Conservation (phyloP, 30 jellyfish, hydroid and myxozoan species). For the Mastigias papua region DNA sequence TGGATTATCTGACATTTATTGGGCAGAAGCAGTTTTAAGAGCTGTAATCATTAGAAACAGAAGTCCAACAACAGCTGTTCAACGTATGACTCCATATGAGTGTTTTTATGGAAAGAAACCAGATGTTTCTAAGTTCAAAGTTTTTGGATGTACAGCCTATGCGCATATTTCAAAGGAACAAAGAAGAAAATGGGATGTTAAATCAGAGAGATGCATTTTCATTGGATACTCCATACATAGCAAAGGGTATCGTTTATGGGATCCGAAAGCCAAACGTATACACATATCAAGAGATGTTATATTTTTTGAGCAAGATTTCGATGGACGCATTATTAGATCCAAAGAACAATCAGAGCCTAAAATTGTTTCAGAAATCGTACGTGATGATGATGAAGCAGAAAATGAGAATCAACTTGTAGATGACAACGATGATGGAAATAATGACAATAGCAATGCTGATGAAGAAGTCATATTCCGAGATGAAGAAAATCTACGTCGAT, state of each 20-base stretch:
- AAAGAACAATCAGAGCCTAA: background rate
- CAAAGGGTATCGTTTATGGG: too few species aligned
- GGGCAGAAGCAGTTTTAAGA: slow-evolving; percentile 5
- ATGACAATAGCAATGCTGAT: background rate
- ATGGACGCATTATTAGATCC: background rate
- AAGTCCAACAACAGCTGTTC: slow-evolving; percentile 40
- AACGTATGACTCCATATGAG: slow-evolving; percentile 39
- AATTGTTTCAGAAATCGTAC: background rate
- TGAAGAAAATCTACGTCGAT: background rate
- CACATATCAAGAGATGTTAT: too few species aligned
- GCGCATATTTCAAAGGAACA: slow-evolving; percentile 24
- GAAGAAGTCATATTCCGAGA: slow-evolving; percentile 9
- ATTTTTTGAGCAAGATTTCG: too few species aligned
- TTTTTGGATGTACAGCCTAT: slow-evolving; percentile 39
- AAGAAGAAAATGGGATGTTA: slow-evolving; percentile 51
- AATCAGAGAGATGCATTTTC: background rate
- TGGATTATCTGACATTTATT: slow-evolving; percentile 28
- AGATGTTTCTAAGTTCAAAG: slow-evolving; percentile 13
- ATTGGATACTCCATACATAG: too few species aligned
- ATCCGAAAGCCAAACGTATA: too few species aligned
- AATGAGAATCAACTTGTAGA: too few species aligned
- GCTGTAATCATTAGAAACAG: slow-evolving; percentile 13
- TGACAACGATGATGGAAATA: background rate
- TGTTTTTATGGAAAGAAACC: slow-evolving; percentile 12
- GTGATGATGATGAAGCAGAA: background rate